Base-by-base conservation (phyloP, 1,140 invertebrate genomes). In the Tribolium castaneum region DNA sequence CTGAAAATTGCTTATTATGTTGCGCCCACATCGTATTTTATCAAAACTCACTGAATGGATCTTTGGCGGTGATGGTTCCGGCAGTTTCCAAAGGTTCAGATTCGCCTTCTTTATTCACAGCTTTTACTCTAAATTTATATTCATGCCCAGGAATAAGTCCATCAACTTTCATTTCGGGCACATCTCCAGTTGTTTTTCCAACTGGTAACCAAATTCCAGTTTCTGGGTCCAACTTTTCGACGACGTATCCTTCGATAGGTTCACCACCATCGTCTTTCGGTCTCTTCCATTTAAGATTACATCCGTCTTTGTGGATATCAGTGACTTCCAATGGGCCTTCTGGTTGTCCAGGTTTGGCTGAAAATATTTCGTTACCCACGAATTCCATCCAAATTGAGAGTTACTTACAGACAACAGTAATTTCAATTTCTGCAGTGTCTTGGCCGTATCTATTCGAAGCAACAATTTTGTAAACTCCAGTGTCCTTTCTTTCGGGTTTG, bases 211-310 rank as follows among this genome's bases (percentile, higher is more conserved):
- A 98, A 73, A 95, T 90, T 6, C 96, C 96, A 14, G 95, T 95
- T 80, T 97, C 95, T 2, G 95, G 92, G 88, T 98, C 96, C 86
- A 94, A 95, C 87, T 99, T 99, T 87, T 99, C 98, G 10, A 99
- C 94, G 52, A 98, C 89, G 87, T 99, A 99, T 35, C 93, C 93
- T 83, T 97, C 96, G 81, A 99, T 94, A 1, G 96, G 96, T 85
- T 97, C 94, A 6, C 98, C 98, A 76, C 98, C 98, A 87, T 99
- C 98, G 87, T 99, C 98, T 85, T 97, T 98, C 0, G 98, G 97
- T 87, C 96, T 94, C 86, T 98, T 98, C 98, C 98, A 99, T 85
- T 97, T 96, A 1, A 99, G 90, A 73, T 95, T 98, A 87, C 96
- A 98, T 35, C 95, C 96, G 81, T 99, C 97, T 82, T 98, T 98